Conservation (phyloP, 1,140 invertebrate species). For the Zaprionus lachaisei region DNA sequence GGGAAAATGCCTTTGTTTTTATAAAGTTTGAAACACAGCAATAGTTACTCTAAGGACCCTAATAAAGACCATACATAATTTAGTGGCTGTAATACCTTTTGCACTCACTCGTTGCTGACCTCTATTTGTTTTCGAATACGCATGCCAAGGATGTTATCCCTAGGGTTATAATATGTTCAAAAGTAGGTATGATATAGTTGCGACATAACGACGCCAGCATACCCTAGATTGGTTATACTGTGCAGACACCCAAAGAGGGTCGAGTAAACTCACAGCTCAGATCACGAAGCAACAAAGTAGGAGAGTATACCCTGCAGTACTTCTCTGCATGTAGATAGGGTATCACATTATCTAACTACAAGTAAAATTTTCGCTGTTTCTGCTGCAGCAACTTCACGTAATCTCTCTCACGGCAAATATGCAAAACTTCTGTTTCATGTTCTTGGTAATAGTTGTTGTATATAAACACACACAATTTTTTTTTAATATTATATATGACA, state of each 20-base stretch:
- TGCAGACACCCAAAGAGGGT: too few relatives aligned
- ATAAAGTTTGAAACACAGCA: too few relatives aligned
- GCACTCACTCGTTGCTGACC: background rate
- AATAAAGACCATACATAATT: background rate
- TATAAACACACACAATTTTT: conserved; percentile 24
- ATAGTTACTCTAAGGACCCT: too few relatives aligned
- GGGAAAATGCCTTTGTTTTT: too few relatives aligned
- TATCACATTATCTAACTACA: background rate
- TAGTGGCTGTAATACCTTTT: background rate
- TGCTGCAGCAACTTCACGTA: background rate
- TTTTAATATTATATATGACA: conserved; percentile 30
- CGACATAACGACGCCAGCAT: background rate
- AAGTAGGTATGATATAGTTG: background rate
- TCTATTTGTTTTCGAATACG: background rate
- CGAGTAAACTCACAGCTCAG: too few relatives aligned
- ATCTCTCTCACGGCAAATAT: conserved; percentile 8
- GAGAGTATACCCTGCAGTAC: too few relatives aligned
- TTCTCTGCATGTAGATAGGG: background rate
- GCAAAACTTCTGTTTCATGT: conserved; percentile 23
- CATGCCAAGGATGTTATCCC: background rate
- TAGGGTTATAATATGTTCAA: background rate
- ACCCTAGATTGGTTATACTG: background rate
- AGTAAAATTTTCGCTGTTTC: background rate
- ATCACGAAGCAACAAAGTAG: too few relatives aligned
- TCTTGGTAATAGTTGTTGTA: conserved; percentile 1